phyloP scores from a whole-genome alignment of 2,797 vertebrate genomes.

The Mycteria americana region DNA sequence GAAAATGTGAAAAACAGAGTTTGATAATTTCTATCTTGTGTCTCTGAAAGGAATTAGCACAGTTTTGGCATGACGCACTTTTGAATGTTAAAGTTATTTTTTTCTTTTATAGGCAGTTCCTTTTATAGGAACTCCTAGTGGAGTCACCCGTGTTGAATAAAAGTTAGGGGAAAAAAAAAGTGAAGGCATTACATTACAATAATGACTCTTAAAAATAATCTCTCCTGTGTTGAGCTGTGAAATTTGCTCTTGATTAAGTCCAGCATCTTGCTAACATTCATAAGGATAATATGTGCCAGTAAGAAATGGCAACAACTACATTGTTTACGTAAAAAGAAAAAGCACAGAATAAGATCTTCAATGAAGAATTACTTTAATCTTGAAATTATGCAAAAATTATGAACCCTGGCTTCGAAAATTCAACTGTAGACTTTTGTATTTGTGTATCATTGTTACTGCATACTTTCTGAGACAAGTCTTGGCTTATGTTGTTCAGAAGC shows the following conservation, averaged over 20 bases:
- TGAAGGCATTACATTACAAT: neutral
- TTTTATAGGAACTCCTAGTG: neutral
- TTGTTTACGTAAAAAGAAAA: neutral
- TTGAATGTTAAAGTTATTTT: neutral
- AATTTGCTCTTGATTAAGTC: neutral
- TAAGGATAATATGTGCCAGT: neutral
- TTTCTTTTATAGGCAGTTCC: neutral
- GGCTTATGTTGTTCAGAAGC: neutral
- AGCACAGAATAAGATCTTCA: neutral
- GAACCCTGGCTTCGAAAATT: neutral
- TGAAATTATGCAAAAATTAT: neutral
- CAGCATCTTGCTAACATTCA: neutral
- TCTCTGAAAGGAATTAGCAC: neutral
- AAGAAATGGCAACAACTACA: neutral
- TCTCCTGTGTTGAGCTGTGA: neutral
- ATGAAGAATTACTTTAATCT: neutral
- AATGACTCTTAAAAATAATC: neutral
- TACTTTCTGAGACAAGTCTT: neutral
- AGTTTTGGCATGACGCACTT: neutral
- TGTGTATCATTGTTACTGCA: neutral
- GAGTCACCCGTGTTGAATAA: neutral
- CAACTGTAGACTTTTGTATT: rapidly evolving
- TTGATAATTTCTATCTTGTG: rapidly evolving
- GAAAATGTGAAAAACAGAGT: neutral
- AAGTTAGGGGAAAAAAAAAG: neutral